These are phyloP conservation scores for Drosophila elegans DNA, from an alignment of 1,140 invertebrate genomes.

Conservation along the genomic window DNA sequence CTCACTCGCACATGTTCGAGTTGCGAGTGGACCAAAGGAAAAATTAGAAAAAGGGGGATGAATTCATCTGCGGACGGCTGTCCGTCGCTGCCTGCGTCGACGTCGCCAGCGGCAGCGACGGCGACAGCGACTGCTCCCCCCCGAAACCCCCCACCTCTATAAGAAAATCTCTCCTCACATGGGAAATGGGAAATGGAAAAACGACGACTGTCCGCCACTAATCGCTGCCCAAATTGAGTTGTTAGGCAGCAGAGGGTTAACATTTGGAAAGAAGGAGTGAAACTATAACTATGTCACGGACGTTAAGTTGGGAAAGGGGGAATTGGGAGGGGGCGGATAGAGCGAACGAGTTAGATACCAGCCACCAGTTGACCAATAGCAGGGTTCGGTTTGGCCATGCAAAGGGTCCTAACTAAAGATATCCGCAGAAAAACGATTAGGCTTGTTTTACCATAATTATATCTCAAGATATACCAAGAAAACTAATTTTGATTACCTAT, in stretches of 20 bases:
- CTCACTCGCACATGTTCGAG: conserved; percentile 47
- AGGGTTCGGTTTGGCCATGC: not conserved
- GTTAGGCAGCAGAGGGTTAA: conserved; percentile 14
- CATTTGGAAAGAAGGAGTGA: conserved; percentile 8
- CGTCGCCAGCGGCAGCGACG: conserved; percentile 16
- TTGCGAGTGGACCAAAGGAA: conserved; percentile 73
- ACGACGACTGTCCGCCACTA: conserved; percentile 39
- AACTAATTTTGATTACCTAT: too few relatives aligned
- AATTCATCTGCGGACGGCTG: conserved; percentile 57
- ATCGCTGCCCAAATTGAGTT: conserved; percentile 60
- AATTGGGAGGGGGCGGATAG: not conserved
- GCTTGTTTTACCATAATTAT: not conserved
- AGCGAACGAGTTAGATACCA: conserved; percentile 6
- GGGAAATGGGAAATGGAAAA: not conserved
- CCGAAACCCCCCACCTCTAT: not conserved
- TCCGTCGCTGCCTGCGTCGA: conserved; percentile 27
- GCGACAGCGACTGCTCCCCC: conserved; percentile 5
- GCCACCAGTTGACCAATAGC: conserved; percentile 19
- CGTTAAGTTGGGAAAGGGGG: not conserved
- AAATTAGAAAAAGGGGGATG: conserved; percentile 62
- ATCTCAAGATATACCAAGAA: too few relatives aligned
- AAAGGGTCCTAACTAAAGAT: not conserved
- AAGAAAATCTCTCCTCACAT: conserved; percentile 25
- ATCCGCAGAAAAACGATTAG: not conserved
- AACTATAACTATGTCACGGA: conserved; percentile 10